phyloP scores from a whole-genome alignment of 2,113 vertebrate genomes.

The Rhegmatorhina hoffmannsi region DNA sequence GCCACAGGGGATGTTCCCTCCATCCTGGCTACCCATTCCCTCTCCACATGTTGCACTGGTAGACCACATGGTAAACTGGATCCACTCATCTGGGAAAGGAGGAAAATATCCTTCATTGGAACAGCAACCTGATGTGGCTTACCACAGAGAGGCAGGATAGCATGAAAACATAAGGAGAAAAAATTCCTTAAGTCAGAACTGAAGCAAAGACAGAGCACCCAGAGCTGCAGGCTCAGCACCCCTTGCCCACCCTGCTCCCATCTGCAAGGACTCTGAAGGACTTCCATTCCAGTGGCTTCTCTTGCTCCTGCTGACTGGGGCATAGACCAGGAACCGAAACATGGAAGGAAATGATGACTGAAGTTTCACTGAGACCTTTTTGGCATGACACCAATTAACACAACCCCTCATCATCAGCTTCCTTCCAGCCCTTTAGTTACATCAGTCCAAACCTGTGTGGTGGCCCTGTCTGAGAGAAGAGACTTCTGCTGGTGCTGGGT shows the following conservation, averaged over 20 bases:
- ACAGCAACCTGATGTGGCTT: background rate
- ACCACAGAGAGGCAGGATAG: background rate
- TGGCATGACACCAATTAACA: background rate
- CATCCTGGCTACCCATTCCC: background rate
- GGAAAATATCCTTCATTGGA: background rate
- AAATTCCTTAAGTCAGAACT: background rate
- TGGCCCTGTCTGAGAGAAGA: background rate
- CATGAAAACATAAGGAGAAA: background rate
- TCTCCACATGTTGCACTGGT: background rate
- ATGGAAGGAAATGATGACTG: conserved; percentile 35
- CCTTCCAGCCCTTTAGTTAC: background rate
- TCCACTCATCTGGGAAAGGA: background rate
- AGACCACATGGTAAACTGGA: accelerated
- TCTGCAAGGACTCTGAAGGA: accelerated
- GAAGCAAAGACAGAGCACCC: background rate
- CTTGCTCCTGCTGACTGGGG: background rate
- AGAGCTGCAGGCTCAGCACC: background rate
- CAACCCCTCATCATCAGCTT: background rate
- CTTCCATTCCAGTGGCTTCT: background rate
- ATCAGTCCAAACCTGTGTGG: background rate
- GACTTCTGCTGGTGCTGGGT: background rate
- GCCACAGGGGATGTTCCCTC: background rate
- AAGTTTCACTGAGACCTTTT: background rate
- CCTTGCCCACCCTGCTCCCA: background rate
- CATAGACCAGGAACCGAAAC: conserved; percentile 46